These are phyloP conservation scores for Sinelater perroti DNA, from an alignment of 2,888 invertebrate species.

Conservation along the genomic window DNA sequence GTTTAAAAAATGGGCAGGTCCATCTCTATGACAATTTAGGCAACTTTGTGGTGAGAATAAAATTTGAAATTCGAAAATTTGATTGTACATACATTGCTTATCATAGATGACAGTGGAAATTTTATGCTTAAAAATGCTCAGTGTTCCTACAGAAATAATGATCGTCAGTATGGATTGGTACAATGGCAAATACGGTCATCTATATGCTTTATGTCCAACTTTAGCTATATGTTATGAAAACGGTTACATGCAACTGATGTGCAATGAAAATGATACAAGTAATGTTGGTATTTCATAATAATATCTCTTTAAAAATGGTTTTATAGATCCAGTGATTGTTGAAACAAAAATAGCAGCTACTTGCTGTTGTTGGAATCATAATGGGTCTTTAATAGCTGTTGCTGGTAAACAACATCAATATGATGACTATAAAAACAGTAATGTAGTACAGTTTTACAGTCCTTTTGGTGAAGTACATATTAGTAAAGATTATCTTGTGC, in stretches of 20 bases:
- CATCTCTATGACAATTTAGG: constrained; percentile 96
- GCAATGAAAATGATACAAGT: constrained; percentile 88
- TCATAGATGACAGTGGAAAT: constrained; percentile 80
- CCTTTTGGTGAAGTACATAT: constrained; percentile 80
- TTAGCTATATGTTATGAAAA: constrained; percentile 88
- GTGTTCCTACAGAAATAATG: constrained; percentile 55
- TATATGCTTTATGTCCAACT: constrained; percentile 74
- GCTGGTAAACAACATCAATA: constrained; percentile 72
- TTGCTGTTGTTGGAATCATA: constrained; percentile 92
- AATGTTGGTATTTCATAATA: constrained; percentile 33
- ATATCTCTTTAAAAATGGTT: constrained; percentile 61
- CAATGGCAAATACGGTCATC: constrained; percentile 76
- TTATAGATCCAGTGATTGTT: constrained; percentile 80
- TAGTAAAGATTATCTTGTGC: neutral
- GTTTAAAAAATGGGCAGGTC: constrained; percentile 88
- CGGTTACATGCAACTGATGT: constrained; percentile 90
- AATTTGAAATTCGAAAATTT: neutral
- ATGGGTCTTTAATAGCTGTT: constrained; percentile 87
- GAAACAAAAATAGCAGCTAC: constrained; percentile 84
- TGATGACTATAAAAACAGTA: constrained; percentile 71
- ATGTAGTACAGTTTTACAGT: constrained; percentile 90
- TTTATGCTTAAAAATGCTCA: constrained; percentile 61
- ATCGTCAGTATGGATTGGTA: constrained; percentile 89
- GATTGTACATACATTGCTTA: neutral
- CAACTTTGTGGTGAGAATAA: constrained; percentile 69